A percentile compares a stretch with the other conserved stretches of the same genome.
phyloP scores from a whole-genome alignment of 23 tunicate species.

The Styela clava region DNA sequence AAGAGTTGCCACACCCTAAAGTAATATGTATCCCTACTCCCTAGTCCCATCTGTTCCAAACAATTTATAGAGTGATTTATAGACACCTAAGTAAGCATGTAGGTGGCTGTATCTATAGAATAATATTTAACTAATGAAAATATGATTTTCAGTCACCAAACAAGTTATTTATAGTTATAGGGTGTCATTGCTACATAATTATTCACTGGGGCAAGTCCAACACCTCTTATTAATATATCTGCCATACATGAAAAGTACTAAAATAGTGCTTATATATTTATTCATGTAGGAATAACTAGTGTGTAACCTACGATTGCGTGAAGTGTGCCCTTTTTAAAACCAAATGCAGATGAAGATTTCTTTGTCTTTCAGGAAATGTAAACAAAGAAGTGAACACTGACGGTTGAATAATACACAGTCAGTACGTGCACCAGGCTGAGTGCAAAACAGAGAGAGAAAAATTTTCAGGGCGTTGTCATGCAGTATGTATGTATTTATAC shows the following conservation, averaged over 20 bases:
- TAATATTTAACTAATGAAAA: background rate
- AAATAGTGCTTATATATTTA: too few relatives aligned
- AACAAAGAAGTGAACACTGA: background rate
- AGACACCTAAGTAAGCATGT: background rate
- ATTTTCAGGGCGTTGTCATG: background rate
- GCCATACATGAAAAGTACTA: too few relatives aligned
- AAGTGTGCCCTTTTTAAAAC: too few relatives aligned
- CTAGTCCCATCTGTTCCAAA: background rate
- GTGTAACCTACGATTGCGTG: too few relatives aligned
- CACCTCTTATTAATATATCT: too few relatives aligned
- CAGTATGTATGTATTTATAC: too few relatives aligned
- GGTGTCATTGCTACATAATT: background rate
- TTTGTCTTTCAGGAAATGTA: background rate
- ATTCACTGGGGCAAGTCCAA: background rate
- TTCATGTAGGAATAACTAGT: too few relatives aligned
- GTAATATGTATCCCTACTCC: background rate
- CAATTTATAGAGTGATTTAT: background rate
- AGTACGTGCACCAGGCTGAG: background rate
- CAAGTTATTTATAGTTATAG: background rate
- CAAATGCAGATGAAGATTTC: too few relatives aligned
- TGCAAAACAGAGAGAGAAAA: background rate
- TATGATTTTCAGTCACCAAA: background rate
- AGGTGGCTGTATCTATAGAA: background rate
- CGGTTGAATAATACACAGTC: background rate
- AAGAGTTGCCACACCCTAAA: background rate